Evolutionary conservation across 2,113 vertebrate species (phyloP).

Genomic region (Nycticebus coucang): DNA sequence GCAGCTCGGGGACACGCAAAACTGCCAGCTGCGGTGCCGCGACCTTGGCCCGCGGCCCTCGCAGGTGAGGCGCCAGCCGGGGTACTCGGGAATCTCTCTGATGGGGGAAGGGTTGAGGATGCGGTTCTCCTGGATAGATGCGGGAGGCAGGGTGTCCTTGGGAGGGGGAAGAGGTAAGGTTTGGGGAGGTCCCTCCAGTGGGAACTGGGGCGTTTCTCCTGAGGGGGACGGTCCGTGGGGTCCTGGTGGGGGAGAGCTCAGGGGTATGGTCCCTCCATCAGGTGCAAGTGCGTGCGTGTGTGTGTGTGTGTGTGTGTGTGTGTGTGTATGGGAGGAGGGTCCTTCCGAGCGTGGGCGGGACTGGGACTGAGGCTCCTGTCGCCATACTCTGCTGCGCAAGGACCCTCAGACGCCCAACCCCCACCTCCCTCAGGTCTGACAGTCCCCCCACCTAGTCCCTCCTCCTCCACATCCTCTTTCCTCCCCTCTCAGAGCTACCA

Average conservation of each 20-base stretch:
- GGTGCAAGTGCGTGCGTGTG: not conserved
- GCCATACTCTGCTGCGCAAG: not conserved
- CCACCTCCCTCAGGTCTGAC: not conserved
- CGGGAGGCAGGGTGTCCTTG: not conserved
- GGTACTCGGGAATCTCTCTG: not conserved
- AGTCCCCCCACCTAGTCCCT: not conserved
- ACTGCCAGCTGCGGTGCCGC: conserved; percentile 91
- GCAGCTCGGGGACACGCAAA: conserved; percentile 92
- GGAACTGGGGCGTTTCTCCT: no score
- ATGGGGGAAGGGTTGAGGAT: not conserved
- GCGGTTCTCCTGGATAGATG: not conserved
- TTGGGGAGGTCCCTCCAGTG: not conserved
- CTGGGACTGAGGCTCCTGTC: not conserved
- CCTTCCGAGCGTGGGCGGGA: not conserved
- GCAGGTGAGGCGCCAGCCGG: conserved; percentile 54
- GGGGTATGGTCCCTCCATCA: no score
- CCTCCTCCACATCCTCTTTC: not conserved
- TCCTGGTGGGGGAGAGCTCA: not conserved
- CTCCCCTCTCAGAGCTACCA: not conserved
- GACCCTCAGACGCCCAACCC: not conserved
- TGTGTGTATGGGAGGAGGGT: not conserved
- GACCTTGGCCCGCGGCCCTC: not conserved
- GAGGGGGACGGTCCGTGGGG: no score
- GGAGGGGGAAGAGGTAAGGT: not conserved
- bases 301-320: no score